These are phyloP conservation scores for Frieseomelitta varia DNA, from an alignment of 1,140 invertebrate genomes.

Conservation along the genomic window DNA sequence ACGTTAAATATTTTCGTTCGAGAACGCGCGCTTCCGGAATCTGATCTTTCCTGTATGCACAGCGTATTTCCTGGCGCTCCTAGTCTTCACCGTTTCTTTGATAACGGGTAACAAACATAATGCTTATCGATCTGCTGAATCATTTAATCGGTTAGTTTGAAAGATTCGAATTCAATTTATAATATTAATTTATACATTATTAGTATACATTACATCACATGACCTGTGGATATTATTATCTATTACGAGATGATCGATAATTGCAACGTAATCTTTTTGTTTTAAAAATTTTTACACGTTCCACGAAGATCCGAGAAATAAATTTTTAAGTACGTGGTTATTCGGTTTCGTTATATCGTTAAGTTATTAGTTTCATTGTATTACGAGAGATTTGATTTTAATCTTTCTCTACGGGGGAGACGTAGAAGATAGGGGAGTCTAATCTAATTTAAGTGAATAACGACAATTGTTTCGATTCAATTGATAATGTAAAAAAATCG, in stretches of 20 bases:
- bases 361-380: too few species aligned
- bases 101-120: neutral
- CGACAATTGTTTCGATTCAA: too few species aligned
- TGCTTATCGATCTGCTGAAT: neutral
- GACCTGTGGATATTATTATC: neutral
- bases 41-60: slow-evolving; percentile 10
- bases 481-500: too few species aligned
- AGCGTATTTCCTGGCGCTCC: slow-evolving; percentile 8
- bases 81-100: neutral
- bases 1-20: slow-evolving; percentile 50
- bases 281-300: too few species aligned
- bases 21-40: slow-evolving; percentile 23
- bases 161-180: neutral
- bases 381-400: too few species aligned
- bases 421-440: too few species aligned
- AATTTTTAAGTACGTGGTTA: too few species aligned
- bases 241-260: neutral
- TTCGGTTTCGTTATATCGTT: too few species aligned
- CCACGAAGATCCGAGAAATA: too few species aligned
- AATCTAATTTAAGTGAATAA: too few species aligned
- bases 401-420: too few species aligned
- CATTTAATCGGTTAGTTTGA: neutral
- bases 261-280: neutral
- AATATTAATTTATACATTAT: neutral
- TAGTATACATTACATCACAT: neutral